phyloP scores from a whole-genome alignment of 2,888 invertebrate genomes.

The Rhamnusium bicolor region DNA sequence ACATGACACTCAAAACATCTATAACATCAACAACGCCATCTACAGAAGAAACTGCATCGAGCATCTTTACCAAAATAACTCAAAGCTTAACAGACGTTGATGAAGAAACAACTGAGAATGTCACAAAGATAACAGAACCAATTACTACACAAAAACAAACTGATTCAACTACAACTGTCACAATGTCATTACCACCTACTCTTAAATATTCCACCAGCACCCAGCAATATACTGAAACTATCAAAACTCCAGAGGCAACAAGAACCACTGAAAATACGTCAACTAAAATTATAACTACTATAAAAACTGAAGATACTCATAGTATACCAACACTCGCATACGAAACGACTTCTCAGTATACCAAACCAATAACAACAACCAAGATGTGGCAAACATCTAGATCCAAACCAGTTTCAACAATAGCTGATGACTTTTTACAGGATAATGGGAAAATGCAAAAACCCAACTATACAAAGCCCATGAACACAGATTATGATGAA shows the following conservation, averaged over 20 bases:
- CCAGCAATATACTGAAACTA: neutral
- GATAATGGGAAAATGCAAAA: constrained; percentile 40
- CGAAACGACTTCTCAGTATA: neutral
- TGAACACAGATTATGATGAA: constrained; percentile 50
- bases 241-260: neutral
- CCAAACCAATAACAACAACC: neutral
- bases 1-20: constrained; percentile 29
- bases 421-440: constrained; percentile 49
- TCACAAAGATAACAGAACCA: neutral
- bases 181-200: neutral
- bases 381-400: constrained; percentile 11
- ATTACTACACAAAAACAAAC: neutral
- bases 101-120: constrained; percentile 33
- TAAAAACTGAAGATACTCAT: neutral
- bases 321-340: neutral
- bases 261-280: neutral
- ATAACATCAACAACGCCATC: constrained; percentile 36
- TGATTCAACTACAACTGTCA: neutral
- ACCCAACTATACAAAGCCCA: constrained; percentile 42
- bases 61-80: constrained; percentile 41
- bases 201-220: neutral
- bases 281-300: too few relatives aligned
- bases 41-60: constrained; percentile 15
- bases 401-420: constrained; percentile 26
- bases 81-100: constrained; percentile 29